These are phyloP conservation scores for Oreochromis grahami DNA, from an alignment of 2,797 vertebrate genomes.

Conservation along the genomic window DNA sequence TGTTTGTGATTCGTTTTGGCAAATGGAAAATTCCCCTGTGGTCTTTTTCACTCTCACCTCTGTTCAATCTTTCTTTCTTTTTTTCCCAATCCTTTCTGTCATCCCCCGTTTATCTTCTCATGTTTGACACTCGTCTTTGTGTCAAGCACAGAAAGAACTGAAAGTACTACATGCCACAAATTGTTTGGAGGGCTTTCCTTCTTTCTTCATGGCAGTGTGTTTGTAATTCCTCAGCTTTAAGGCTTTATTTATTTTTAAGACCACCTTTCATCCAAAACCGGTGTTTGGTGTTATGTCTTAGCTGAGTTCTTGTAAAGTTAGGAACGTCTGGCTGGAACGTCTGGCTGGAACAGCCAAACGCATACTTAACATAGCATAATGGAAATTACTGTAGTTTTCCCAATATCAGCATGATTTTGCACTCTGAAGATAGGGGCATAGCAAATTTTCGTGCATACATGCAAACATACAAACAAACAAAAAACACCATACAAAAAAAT, in stretches of 20 bases:
- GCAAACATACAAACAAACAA: not conserved
- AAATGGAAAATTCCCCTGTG: conserved; percentile 83
- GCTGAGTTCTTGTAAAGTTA: conserved; percentile 38
- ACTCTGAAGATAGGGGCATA: not conserved
- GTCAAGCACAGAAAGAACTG: conserved; percentile 73
- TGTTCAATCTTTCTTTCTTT: conserved; percentile 47
- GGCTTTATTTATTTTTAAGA: conserved; percentile 74
- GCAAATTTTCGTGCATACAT: not conserved
- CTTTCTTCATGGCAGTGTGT: conserved; percentile 54
- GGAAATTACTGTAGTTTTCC: not conserved
- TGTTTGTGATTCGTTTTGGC: conserved; percentile 16
- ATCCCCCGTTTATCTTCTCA: conserved; percentile 47
- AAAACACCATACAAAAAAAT: conserved; percentile 41
- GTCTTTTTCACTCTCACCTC: conserved; percentile 71
- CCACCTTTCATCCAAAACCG: conserved; percentile 49
- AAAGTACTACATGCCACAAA: conserved; percentile 76
- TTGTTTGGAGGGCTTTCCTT: conserved; percentile 56
- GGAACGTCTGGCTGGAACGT: conserved; percentile 48
- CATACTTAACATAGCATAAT: conserved; percentile 42
- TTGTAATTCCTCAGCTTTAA: conserved; percentile 71
- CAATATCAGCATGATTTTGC: conserved; percentile 28
- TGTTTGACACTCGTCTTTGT: conserved; percentile 91
- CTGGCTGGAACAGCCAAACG: conserved; percentile 41
- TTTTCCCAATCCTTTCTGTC: conserved; percentile 61
- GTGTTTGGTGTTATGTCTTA: conserved; percentile 70